Evolutionary conservation across 2,888 invertebrate species (phyloP).

Genomic region (Phrixothrix hirtus): DNA sequence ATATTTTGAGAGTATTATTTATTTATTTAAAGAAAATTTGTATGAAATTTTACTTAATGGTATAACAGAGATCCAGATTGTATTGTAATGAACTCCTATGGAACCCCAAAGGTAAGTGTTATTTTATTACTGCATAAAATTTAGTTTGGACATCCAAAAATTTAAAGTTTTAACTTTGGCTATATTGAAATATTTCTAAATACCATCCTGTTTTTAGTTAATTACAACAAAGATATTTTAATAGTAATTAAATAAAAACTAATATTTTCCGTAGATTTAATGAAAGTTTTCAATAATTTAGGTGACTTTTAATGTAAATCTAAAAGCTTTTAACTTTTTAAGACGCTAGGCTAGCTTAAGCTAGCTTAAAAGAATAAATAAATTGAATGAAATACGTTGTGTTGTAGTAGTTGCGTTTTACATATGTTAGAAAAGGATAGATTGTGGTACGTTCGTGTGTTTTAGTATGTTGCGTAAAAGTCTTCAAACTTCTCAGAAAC

Average conservation of each 20-base stretch:
- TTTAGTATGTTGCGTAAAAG: constrained; percentile 45
- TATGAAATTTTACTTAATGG: constrained; percentile 16
- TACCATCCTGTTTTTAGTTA: not conserved
- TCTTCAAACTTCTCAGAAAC: constrained; percentile 54
- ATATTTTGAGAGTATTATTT: too few species aligned
- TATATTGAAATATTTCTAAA: not conserved
- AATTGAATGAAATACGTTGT: not conserved
- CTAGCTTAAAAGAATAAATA: constrained; percentile 9
- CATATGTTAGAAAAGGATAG: constrained; percentile 35
- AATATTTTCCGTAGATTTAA: too few species aligned
- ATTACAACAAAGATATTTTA: not conserved
- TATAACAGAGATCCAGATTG: constrained; percentile 5
- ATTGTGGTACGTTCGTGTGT: constrained; percentile 11
- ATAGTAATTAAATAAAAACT: not conserved
- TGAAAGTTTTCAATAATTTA: constrained; percentile 7
- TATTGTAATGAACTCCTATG: not conserved
- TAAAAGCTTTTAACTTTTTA: constrained; percentile 19
- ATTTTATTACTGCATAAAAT: not conserved
- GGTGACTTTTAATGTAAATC: constrained; percentile 11
- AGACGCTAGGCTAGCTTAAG: constrained; percentile 20
- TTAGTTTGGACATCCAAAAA: too few species aligned
- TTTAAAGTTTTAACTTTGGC: not conserved
- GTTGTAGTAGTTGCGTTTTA: not conserved
- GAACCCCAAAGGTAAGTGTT: constrained; percentile 19
- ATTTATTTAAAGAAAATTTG: too few species aligned